phyloP scores from a whole-genome alignment of 1,140 invertebrate species.

The Steinernema khuongi region DNA sequence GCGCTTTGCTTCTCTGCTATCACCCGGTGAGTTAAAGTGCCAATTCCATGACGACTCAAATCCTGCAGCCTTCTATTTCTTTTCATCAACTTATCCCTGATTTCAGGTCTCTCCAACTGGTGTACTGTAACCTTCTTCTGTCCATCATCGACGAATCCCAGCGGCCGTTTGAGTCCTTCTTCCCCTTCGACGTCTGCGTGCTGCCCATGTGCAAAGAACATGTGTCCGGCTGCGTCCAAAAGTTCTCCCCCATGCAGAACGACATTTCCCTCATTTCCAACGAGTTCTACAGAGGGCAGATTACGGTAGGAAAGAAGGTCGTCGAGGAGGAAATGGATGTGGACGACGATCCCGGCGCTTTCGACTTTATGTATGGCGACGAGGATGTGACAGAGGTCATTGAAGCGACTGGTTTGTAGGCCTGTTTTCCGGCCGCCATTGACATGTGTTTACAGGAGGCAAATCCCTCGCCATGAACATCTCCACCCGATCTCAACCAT shows the following conservation, averaged over 20 bases:
- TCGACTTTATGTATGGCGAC: not conserved
- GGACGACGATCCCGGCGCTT: not conserved
- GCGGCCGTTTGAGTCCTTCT: conserved; percentile 14
- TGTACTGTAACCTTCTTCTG: conserved; percentile 39
- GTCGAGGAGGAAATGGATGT: not conserved
- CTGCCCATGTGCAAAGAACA: not conserved
- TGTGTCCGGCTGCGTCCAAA: not conserved
- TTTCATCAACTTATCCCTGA: not conserved
- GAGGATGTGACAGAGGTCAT: not conserved
- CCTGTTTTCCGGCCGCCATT: not conserved
- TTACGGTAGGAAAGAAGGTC: not conserved
- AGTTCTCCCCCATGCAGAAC: conserved; percentile 4
- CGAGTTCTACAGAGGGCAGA: not conserved
- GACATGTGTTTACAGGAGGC: not conserved
- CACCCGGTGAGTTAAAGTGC: conserved; percentile 16
- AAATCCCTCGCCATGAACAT: not conserved
- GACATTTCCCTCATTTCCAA: not conserved
- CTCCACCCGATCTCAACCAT: not conserved
- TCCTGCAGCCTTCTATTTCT: no score
- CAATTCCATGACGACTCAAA: no score
- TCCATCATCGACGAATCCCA: not conserved
- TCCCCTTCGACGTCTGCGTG: conserved; percentile 5
- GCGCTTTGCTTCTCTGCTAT: conserved; percentile 36
- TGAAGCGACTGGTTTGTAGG: not conserved
- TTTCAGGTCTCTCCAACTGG: conserved; percentile 36